Base-by-base conservation (phyloP, 2,113 vertebrate genomes). In the Gnathonemus echidnorhynchus region DNA sequence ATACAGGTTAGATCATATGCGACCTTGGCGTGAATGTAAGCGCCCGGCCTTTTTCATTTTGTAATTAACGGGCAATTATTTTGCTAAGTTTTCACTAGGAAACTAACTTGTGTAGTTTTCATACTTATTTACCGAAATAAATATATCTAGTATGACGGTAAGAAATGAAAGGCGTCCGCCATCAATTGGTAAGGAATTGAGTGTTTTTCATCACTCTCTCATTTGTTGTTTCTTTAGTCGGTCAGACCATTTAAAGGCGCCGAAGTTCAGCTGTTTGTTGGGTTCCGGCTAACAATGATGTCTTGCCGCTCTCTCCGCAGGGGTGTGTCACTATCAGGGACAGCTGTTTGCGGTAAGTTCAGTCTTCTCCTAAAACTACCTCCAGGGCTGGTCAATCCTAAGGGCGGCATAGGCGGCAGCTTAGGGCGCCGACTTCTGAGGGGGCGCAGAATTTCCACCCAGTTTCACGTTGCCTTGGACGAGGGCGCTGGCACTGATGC, bases 251-350 rank as follows among this genome's bases (percentile, higher is more conserved):
- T 80, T 70, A 85, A 90, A 45, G 35, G 8, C 46, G 83, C 46
- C 5, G 1, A 48, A 46, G 15, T 84, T 84, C 19, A 84, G 80
- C 74, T 70, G 3, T 91, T 86, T 39, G 85, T 35, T 52, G 24
- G 24, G 19, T 8, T 35, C 52, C 15, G 17, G 7, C 56, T 88
- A 45, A 77, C 48, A 46, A 19, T 89, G 88, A 49, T 80, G 11
- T 89, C 17, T 17, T 86, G 45, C 24, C 1, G 77, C 10, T 92
- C 48, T 90, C 48, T 88, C 89, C 74, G 5, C 93, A 99, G 98
- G 98, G 97, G 95, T 95, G 89, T 99, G 98, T 94, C 53, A 96
- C 95, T 95, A 96, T 92, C 95, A 95, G 13, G 98, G 97, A 90
- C 94, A 94, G 17, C 91, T 95, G 56, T 91, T 97, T 90, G 95